Conservation (phyloP, 2,888 invertebrate species). For the Xestobium rufovillosum region DNA sequence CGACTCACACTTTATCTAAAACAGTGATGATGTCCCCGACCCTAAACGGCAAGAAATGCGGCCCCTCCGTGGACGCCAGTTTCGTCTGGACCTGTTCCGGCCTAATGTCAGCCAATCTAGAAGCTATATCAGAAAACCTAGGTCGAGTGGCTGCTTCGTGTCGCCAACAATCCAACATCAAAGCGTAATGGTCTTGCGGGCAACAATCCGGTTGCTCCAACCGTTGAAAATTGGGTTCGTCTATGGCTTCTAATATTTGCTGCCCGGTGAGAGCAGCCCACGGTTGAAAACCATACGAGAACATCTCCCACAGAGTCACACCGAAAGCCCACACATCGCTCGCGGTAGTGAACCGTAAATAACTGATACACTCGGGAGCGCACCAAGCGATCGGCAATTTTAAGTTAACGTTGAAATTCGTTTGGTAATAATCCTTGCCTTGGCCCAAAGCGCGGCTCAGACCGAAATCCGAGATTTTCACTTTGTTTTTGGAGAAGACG, state of each 20-base stretch:
- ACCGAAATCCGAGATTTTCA: constrained; percentile 98
- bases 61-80: constrained; percentile 44
- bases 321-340: constrained; percentile 99
- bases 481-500: constrained; percentile 92
- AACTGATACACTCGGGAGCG: constrained; percentile 96
- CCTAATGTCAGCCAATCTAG: constrained; percentile 72
- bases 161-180: constrained; percentile 96
- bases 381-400: constrained; percentile 99
- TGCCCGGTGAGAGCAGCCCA: constrained; percentile 88
- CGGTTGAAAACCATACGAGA: constrained; percentile 96
- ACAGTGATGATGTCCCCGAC: constrained; percentile 90
- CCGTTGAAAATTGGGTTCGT: constrained; percentile 84
- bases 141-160: constrained; percentile 85
- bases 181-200: constrained; percentile 81
- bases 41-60: constrained; percentile 70
- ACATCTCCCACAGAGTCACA: constrained; percentile 97
- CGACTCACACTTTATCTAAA: constrained; percentile 65
- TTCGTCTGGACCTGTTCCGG: constrained; percentile 91
- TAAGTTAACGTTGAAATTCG: constrained; percentile 94
- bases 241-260: constrained; percentile 92
- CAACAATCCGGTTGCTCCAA: constrained; percentile 92
- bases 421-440: constrained; percentile 98
- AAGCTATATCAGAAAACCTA: constrained; percentile 78
- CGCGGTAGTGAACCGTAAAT: constrained; percentile 89
- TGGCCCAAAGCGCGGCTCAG: constrained; percentile 91